These are phyloP conservation scores for Notiomystis cincta DNA, from an alignment of 2,113 vertebrate species.

Conservation along the genomic window DNA sequence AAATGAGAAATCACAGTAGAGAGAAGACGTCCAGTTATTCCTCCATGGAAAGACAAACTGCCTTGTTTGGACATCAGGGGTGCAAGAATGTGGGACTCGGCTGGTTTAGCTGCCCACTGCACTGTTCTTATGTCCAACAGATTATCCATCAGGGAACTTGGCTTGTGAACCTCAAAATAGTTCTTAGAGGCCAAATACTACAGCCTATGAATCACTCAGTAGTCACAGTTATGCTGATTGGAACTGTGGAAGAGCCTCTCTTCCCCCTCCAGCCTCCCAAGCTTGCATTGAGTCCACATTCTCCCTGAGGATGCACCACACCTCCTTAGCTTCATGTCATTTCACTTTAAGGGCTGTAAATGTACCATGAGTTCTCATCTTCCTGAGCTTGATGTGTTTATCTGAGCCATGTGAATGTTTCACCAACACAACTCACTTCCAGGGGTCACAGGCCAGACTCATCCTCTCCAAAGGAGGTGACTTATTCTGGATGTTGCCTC, in stretches of 20 bases:
- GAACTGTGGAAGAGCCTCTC: background rate
- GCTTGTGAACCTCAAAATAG: background rate
- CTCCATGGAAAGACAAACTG: fast-evolving
- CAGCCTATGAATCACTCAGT: background rate
- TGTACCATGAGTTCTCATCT: background rate
- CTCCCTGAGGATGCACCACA: background rate
- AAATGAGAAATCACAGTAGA: background rate
- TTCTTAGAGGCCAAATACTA: background rate
- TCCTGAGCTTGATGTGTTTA: background rate
- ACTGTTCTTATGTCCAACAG: background rate
- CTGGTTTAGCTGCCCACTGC: background rate
- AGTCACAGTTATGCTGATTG: background rate
- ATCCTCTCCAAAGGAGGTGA: background rate
- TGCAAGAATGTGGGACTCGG: fast-evolving
- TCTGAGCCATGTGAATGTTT: background rate
- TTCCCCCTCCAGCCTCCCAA: background rate
- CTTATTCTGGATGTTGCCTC: background rate
- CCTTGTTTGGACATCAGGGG: background rate
- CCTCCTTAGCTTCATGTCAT: background rate
- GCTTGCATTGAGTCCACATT: background rate
- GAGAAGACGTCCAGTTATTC: background rate
- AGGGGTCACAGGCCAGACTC: background rate
- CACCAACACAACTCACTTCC: background rate
- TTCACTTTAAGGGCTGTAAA: background rate
- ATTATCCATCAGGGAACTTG: background rate